These are phyloP conservation scores for Thryonomys swinderianus DNA, from an alignment of 2,113 vertebrate species.

Conservation along the genomic window DNA sequence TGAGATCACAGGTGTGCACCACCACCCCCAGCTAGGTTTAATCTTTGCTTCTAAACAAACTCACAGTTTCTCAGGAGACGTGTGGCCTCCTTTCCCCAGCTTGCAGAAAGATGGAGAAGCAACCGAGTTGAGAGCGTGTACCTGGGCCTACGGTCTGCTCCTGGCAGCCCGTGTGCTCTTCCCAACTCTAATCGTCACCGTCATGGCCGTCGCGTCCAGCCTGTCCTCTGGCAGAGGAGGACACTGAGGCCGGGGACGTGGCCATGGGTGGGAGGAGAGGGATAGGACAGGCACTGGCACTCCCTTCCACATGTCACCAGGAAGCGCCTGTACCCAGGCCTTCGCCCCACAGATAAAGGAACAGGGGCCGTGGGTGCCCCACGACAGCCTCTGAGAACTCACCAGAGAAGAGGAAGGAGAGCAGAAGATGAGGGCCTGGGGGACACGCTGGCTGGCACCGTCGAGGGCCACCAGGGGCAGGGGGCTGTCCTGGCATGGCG, in stretches of 20 bases:
- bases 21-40: background rate
- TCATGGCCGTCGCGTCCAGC: background rate
- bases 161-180: background rate
- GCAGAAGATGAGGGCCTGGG: background rate
- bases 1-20: background rate
- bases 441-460: background rate
- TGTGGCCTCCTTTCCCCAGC: background rate
- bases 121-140: background rate
- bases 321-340: background rate
- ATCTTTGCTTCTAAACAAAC: conserved; percentile 51
- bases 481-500: too few species aligned
- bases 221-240: background rate
- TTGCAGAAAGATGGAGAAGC: background rate
- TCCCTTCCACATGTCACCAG: background rate
- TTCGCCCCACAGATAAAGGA: background rate
- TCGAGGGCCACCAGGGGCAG: background rate
- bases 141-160: too few species aligned
- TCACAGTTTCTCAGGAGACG: conserved; percentile 24
- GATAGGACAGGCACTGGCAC: background rate
- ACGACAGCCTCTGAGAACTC: background rate
- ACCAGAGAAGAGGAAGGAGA: background rate
- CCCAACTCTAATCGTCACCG: too few species aligned
- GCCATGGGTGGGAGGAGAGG: background rate
- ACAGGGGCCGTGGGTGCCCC: background rate
- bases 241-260: background rate